These are phyloP conservation scores for Chroicocephalus ridibundus DNA, from an alignment of 2,113 vertebrate species.

Conservation along the genomic window DNA sequence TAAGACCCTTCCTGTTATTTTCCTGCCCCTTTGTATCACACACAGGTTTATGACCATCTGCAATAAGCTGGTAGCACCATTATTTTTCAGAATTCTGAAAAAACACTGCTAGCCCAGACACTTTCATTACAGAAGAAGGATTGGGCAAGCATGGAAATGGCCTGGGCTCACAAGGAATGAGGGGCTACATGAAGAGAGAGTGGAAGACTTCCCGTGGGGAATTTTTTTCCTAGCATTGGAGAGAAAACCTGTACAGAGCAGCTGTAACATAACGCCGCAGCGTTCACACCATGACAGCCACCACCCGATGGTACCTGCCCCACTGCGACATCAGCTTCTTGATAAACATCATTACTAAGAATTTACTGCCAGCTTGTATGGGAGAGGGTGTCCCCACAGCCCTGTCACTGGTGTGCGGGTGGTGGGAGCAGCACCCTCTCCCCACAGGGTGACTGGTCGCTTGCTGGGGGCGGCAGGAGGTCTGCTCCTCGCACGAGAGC, in stretches of 20 bases:
- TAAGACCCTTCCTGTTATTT: background rate
- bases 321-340: background rate
- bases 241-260: background rate
- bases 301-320: fast-evolving
- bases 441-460: fast-evolving
- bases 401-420: fast-evolving
- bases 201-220: background rate
- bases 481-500: fast-evolving
- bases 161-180: background rate
- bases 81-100: background rate
- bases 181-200: background rate
- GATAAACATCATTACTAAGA: background rate
- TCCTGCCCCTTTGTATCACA: background rate
- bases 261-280: background rate
- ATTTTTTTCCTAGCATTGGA: background rate
- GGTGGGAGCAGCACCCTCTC: background rate
- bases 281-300: background rate
- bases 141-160: background rate
- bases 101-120: background rate
- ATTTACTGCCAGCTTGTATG: background rate
- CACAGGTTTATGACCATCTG: background rate
- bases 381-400: background rate
- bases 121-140: background rate
- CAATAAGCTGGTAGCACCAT: background rate
- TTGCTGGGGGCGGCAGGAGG: background rate